These are phyloP conservation scores for Planiliza haematocheilus DNA, from an alignment of 2,113 vertebrate genomes.

Conservation along the genomic window DNA sequence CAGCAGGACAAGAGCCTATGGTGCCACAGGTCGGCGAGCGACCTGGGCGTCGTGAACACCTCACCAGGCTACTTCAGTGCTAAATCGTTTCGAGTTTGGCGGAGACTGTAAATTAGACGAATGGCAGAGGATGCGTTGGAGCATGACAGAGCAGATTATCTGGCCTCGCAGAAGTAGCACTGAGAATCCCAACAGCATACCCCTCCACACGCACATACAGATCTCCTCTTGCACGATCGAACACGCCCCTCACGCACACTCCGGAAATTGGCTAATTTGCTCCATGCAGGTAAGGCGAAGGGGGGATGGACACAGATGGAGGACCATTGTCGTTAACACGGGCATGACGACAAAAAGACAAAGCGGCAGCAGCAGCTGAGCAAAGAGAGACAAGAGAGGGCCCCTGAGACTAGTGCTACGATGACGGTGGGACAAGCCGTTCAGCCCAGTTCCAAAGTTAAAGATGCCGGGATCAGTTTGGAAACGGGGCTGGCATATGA, in stretches of 20 bases:
- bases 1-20: constrained; percentile 65
- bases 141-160: constrained; percentile 1
- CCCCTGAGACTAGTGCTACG: constrained; percentile 16
- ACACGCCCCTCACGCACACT: constrained; percentile 19
- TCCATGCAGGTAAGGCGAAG: constrained; percentile 65
- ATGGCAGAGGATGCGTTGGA: too few species aligned
- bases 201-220: constrained; percentile 2
- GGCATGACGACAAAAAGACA: constrained; percentile 52
- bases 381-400: constrained; percentile 40
- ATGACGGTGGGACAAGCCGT: constrained; percentile 41
- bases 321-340: constrained; percentile 35
- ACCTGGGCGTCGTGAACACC: constrained; percentile 44
- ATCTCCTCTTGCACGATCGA: not conserved
- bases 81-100: constrained; percentile 43
- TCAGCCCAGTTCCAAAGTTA: constrained; percentile 51
- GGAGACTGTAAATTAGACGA: not conserved
- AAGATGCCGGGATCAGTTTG: constrained; percentile 25
- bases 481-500: constrained; percentile 31
- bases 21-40: constrained; percentile 38
- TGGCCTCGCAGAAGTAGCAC: constrained; percentile 59
- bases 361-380: constrained; percentile 56
- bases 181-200: constrained; percentile 46
- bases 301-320: constrained; percentile 33
- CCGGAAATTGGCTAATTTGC: constrained; percentile 27
- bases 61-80: constrained; percentile 53